These are phyloP conservation scores for Bos javanicus DNA, from an alignment of 2,113 vertebrate genomes.

Conservation along the genomic window DNA sequence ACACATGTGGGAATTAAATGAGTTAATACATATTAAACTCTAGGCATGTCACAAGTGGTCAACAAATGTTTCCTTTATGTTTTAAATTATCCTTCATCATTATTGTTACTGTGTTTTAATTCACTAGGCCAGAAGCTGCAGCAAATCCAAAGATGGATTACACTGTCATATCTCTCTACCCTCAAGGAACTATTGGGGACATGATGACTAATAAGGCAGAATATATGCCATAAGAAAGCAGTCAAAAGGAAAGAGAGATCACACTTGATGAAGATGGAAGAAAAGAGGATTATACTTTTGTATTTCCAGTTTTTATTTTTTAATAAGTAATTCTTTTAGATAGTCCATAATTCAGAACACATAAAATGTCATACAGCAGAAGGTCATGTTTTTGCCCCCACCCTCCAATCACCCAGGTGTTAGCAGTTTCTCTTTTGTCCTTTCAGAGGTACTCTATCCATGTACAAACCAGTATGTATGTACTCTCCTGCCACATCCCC, in stretches of 20 bases:
- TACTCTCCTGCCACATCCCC: background rate
- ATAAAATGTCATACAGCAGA: background rate
- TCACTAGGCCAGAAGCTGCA: background rate
- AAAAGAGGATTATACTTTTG: background rate
- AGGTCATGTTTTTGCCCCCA: background rate
- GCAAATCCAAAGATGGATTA: slow-evolving; percentile 24
- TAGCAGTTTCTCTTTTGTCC: background rate
- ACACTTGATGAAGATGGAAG: background rate
- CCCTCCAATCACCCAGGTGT: background rate
- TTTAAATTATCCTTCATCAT: background rate
- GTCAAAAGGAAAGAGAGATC: background rate
- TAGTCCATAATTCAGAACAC: background rate
- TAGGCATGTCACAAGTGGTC: background rate
- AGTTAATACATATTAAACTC: background rate
- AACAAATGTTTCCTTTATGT: background rate
- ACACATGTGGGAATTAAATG: background rate
- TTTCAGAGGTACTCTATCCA: background rate
- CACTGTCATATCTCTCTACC: background rate
- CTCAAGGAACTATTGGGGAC: background rate
- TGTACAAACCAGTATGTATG: background rate
- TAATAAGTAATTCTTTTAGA: background rate
- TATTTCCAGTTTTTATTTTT: slow-evolving; percentile 29
- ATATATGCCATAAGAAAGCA: slow-evolving; percentile 12
- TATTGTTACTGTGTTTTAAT: background rate
- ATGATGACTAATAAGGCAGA: background rate